These are phyloP conservation scores for Malacoraja senta DNA, from an alignment of 2,797 vertebrate species.

Conservation along the genomic window DNA sequence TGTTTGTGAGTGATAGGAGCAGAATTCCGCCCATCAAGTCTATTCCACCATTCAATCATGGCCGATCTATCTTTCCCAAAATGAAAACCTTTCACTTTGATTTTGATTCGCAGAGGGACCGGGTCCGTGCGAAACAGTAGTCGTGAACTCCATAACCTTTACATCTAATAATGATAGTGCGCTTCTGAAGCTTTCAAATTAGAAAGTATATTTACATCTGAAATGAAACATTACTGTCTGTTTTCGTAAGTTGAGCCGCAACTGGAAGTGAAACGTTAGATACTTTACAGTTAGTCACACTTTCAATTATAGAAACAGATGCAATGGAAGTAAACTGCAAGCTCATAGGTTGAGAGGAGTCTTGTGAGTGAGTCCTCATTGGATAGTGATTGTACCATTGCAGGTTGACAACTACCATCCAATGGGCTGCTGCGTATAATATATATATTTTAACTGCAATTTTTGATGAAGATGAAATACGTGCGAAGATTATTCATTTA, in stretches of 20 bases:
- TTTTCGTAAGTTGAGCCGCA: constrained; percentile 15
- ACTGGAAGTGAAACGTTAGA: background rate
- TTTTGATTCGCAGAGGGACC: background rate
- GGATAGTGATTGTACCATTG: background rate
- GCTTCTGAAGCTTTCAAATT: background rate
- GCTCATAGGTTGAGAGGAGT: background rate
- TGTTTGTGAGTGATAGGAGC: no score
- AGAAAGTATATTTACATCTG: constrained; percentile 11
- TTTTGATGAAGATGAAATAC: background rate
- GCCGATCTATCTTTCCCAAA: background rate
- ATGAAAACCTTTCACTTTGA: background rate
- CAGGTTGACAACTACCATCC: background rate
- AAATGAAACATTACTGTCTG: background rate
- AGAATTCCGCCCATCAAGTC: no score
- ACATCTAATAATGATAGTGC: background rate
- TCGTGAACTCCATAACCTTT: background rate
- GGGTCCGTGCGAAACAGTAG: background rate
- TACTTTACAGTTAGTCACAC: background rate
- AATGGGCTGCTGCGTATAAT: background rate
- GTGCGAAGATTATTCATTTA: background rate
- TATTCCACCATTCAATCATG: no score
- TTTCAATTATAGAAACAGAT: constrained; percentile 19
- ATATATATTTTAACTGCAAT: background rate
- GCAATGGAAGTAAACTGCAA: background rate
- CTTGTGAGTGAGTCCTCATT: background rate